Conservation (phyloP, 1,140 invertebrate genomes). For the Lucilia cuprina region DNA sequence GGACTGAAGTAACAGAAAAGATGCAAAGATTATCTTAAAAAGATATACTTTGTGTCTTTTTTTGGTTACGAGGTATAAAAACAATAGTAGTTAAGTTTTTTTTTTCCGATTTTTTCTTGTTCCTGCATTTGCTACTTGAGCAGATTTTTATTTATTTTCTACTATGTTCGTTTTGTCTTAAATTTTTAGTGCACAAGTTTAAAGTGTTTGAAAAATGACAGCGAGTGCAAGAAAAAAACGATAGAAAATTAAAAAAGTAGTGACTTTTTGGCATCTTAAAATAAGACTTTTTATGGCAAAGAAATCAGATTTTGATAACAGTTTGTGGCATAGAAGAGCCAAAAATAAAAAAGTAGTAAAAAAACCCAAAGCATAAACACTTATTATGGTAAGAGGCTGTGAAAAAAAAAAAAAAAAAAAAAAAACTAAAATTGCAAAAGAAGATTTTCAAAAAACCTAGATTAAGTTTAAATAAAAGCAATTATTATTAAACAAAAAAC, state of each 20-base stretch:
- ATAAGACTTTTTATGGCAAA: slow-evolving; percentile 3
- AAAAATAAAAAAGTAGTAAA: too few species aligned
- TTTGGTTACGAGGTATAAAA: background rate
- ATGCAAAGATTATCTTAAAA: background rate
- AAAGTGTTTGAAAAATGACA: background rate
- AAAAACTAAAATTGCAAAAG: too few species aligned
- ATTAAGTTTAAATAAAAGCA: too few species aligned
- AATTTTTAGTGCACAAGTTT: background rate
- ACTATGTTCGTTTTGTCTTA: background rate
- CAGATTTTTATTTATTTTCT: background rate
- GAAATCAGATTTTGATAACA: background rate
- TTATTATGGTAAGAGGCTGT: too few species aligned
- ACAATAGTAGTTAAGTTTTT: background rate
- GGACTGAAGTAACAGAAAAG: background rate
- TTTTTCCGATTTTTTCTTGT: too few species aligned
- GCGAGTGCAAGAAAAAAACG: background rate
- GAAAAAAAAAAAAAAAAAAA: too few species aligned
- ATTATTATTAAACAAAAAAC: too few species aligned
- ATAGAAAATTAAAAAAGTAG: background rate
- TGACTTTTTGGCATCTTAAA: slow-evolving; percentile 12
- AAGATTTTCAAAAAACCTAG: too few species aligned
- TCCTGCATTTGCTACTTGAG: background rate
- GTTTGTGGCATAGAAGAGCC: too few species aligned
- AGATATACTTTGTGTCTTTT: background rate
- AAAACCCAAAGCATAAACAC: too few species aligned